Evolutionary conservation across 2,888 invertebrate species (phyloP).

Genomic region (Calephelis perditalis): DNA sequence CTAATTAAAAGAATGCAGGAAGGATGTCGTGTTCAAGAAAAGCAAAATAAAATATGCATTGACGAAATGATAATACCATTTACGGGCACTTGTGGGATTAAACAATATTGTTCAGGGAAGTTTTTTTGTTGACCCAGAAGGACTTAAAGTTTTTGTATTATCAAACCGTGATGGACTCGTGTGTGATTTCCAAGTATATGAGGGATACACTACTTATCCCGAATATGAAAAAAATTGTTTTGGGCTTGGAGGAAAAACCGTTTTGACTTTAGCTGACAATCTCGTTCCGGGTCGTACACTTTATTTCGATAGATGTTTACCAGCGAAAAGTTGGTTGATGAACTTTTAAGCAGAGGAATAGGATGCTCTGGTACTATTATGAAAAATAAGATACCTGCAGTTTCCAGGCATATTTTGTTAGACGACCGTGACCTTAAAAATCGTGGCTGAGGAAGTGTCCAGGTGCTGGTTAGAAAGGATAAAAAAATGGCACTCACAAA

Average conservation of each 20-base stretch:
- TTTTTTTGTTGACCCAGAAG: slow-evolving; percentile 27
- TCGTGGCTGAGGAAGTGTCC: slow-evolving; percentile 17
- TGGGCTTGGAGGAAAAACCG: slow-evolving; percentile 25
- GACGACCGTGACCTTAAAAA: slow-evolving; percentile 12
- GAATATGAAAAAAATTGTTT: slow-evolving; percentile 16
- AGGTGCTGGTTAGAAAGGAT: slow-evolving; percentile 18
- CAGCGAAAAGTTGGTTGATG: slow-evolving; percentile 14
- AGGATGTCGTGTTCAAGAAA: slow-evolving; percentile 22
- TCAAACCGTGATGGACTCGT: slow-evolving; percentile 28
- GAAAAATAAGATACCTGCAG: slow-evolving; percentile 13
- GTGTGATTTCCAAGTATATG: slow-evolving; percentile 26
- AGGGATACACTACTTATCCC: slow-evolving; percentile 25
- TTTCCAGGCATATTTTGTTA: not conserved
- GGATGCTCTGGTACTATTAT: slow-evolving; percentile 18
- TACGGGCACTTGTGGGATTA: slow-evolving; percentile 20
- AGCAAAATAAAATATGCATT: slow-evolving; percentile 16
- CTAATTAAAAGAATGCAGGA: slow-evolving; percentile 19
- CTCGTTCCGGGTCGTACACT: slow-evolving; percentile 21
- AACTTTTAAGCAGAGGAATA: slow-evolving; percentile 12
- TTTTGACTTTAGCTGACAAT: slow-evolving; percentile 22
- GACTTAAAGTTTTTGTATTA: slow-evolving; percentile 29
- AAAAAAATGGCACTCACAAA: slow-evolving; percentile 22
- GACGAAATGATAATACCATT: slow-evolving; percentile 24
- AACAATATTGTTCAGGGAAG: slow-evolving; percentile 27
- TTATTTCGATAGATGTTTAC: slow-evolving; percentile 8